A percentile compares a stretch with the other conserved stretches of the same genome.
Conservation (phyloP, 2,797 vertebrate genomes). For the Cephalopachus bancanus region DNA sequence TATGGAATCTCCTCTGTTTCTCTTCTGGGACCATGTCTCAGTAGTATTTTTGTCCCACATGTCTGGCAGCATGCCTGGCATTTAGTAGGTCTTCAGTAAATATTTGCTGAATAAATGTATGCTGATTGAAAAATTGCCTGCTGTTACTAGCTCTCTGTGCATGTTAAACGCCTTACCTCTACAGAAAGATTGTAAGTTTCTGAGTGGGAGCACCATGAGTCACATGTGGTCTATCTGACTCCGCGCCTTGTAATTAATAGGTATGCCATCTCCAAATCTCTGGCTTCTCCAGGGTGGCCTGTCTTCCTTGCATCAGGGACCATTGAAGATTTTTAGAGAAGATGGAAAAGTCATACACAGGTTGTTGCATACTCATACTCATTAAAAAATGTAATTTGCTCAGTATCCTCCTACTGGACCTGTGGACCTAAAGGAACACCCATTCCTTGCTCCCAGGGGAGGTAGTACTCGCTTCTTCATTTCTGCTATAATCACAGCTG, state of each 20-base stretch:
- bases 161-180: not conserved
- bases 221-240: not conserved
- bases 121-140: conserved; percentile 43
- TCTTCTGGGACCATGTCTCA: not conserved
- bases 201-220: not conserved
- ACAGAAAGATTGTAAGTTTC: not conserved
- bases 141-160: not conserved
- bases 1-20: conserved; percentile 29
- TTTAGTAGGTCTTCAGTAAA: conserved; percentile 75
- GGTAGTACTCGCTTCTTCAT: not conserved
- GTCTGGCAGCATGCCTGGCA: conserved; percentile 5
- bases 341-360: not conserved
- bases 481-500: conserved; percentile 1
- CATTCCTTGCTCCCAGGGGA: not conserved
- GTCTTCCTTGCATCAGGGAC: not conserved
- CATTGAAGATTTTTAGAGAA: not conserved
- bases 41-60: not conserved
- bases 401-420: not conserved
- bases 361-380: not conserved
- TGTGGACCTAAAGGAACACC: not conserved
- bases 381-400: not conserved
- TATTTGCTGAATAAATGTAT: conserved; percentile 53
- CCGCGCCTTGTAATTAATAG: not conserved
- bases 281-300: not conserved
- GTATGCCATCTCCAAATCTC: not conserved